Conservation (phyloP, 1,140 invertebrate species). For the Apocrypta bakeri region DNA sequence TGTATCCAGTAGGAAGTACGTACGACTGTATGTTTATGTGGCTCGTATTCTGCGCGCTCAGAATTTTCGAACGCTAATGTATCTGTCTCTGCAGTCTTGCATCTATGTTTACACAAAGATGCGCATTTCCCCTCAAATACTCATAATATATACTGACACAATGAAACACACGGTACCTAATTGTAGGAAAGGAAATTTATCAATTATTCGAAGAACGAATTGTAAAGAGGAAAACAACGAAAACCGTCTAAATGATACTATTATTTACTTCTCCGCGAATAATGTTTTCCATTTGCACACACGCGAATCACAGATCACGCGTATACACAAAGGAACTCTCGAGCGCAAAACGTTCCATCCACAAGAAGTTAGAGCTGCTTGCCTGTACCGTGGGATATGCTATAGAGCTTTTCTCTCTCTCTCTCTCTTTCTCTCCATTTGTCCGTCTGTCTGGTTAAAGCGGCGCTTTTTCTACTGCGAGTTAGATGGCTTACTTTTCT, state of each 20-base stretch:
- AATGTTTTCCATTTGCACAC: too few species aligned
- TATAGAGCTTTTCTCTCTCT: neutral
- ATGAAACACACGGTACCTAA: too few species aligned
- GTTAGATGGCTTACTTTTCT: neutral
- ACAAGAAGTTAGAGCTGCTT: neutral
- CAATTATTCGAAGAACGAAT: too few species aligned
- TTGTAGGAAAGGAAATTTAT: too few species aligned
- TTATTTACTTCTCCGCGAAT: too few species aligned
- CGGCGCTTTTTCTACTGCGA: conserved; percentile 21
- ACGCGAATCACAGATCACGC: neutral
- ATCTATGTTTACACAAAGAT: too few species aligned
- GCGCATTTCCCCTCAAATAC: too few species aligned
- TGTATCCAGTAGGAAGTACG: neutral
- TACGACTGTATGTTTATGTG: neutral
- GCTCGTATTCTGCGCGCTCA: neutral
- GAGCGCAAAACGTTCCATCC: neutral
- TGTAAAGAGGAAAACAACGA: too few species aligned
- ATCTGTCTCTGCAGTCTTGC: neutral
- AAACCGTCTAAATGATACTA: too few species aligned
- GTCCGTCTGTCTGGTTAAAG: conserved; percentile 7
- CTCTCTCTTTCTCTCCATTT: neutral
- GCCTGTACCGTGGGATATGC: neutral
- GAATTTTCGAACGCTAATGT: neutral
- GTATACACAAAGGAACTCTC: neutral
- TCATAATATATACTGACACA: too few species aligned